Percentiles rank a stretch among this genome's conserved stretches.
phyloP scores from a whole-genome alignment of 2,797 vertebrate genomes.

The Cichlasoma orientale region DNA sequence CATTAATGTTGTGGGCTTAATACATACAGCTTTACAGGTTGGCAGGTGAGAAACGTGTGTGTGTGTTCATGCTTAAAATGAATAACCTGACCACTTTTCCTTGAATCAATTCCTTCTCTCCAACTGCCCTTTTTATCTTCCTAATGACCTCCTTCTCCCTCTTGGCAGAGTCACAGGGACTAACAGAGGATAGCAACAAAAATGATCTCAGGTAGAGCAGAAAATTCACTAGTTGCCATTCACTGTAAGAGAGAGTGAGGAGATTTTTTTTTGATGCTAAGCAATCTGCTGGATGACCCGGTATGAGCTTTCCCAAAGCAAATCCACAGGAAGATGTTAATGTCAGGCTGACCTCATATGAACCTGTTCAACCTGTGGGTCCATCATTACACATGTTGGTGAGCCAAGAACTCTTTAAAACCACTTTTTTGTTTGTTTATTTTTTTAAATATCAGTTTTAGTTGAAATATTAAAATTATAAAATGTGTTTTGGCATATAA shows the following conservation, averaged over 20 bases:
- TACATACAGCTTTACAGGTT: conserved; percentile 6
- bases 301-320: not conserved
- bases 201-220: not conserved
- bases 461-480: too few species aligned
- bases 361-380: not conserved
- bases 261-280: not conserved
- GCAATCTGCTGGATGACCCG: not conserved
- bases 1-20: not conserved
- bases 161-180: not conserved
- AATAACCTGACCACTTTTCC: conserved; percentile 17
- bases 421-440: not conserved
- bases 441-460: too few species aligned
- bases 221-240: not conserved
- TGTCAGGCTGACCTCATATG: not conserved
- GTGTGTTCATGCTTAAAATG: conserved; percentile 36
- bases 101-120: not conserved
- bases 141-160: not conserved
- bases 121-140: conserved; percentile 6
- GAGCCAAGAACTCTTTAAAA: not conserved
- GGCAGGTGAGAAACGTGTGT: not conserved
- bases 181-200: not conserved
- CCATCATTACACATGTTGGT: not conserved
- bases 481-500: too few species aligned
- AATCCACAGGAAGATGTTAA: not conserved
- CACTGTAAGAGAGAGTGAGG: not conserved